These are phyloP conservation scores for Machaerirhynchus nigripectus DNA, from an alignment of 2,113 vertebrate genomes.

Conservation along the genomic window DNA sequence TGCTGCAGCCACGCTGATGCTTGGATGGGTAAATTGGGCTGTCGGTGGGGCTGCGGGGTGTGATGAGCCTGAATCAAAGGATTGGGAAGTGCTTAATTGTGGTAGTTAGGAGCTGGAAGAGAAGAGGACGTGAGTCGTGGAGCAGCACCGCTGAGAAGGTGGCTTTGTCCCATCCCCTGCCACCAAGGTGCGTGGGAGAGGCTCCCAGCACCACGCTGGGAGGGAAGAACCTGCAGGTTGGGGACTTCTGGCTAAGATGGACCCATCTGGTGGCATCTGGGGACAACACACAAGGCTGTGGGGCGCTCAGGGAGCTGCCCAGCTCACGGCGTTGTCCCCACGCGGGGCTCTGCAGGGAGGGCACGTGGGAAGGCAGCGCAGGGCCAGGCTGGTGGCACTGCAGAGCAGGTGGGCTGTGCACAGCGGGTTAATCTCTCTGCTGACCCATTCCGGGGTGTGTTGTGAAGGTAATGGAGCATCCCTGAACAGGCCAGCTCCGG, in stretches of 20 bases:
- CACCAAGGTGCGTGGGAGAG: neutral
- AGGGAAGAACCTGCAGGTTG: rapidly evolving
- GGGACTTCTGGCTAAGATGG: neutral
- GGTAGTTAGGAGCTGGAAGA: neutral
- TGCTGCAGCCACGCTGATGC: neutral
- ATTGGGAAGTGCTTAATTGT: neutral
- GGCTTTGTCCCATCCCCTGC: neutral
- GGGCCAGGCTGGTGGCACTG: neutral
- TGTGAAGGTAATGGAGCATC: conserved; percentile 10
- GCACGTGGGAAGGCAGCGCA: neutral
- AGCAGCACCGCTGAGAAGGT: neutral
- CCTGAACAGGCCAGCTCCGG: neutral
- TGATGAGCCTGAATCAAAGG: neutral
- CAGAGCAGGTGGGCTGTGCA: neutral
- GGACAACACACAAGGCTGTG: neutral
- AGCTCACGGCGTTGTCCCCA: rapidly evolving
- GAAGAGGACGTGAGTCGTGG: neutral
- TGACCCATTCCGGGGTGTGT: neutral
- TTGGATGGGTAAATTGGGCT: neutral
- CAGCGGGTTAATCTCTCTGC: neutral
- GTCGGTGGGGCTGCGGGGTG: neutral
- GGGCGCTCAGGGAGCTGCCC: neutral
- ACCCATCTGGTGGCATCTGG: neutral
- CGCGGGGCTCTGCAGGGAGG: neutral
- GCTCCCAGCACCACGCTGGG: rapidly evolving